Conservation (phyloP, 2,888 invertebrate species). For the Ischnus inquisitorius region DNA sequence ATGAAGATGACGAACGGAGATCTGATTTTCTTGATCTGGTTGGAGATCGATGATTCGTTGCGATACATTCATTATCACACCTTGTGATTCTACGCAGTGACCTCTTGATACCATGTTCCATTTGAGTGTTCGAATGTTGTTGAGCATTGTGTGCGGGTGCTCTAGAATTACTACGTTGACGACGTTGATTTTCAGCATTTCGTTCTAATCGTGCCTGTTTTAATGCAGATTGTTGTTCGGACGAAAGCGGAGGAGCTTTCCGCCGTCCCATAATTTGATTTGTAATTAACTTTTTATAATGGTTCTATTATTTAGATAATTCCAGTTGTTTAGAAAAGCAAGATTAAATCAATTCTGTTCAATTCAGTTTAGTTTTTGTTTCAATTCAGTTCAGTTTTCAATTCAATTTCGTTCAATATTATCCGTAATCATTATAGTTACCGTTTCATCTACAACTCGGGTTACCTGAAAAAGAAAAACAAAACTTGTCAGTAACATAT, state of each 20-base stretch:
- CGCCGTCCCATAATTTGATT: background rate
- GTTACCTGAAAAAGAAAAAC: constrained; percentile 5
- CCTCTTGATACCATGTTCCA: background rate
- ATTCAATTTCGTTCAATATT: constrained; percentile 28
- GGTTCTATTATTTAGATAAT: background rate
- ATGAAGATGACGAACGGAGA: no score
- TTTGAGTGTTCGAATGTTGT: background rate
- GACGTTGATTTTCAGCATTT: background rate
- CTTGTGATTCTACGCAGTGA: background rate
- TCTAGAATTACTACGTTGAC: background rate
- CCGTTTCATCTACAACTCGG: background rate
- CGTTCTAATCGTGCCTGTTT: background rate
- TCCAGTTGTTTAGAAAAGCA: background rate
- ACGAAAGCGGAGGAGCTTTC: background rate
- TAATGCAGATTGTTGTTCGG: background rate
- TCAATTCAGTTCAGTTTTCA: constrained; percentile 34
- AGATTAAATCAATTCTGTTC: constrained; percentile 20
- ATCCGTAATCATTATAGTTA: background rate
- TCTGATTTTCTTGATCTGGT: background rate
- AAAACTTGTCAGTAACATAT: background rate
- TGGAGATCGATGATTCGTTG: background rate
- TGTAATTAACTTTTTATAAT: background rate
- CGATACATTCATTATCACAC: background rate
- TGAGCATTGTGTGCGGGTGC: background rate
- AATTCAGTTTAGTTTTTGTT: constrained; percentile 22